These are phyloP conservation scores for Maniola hyperantus DNA, from an alignment of 2,888 invertebrate genomes.

Conservation along the genomic window DNA sequence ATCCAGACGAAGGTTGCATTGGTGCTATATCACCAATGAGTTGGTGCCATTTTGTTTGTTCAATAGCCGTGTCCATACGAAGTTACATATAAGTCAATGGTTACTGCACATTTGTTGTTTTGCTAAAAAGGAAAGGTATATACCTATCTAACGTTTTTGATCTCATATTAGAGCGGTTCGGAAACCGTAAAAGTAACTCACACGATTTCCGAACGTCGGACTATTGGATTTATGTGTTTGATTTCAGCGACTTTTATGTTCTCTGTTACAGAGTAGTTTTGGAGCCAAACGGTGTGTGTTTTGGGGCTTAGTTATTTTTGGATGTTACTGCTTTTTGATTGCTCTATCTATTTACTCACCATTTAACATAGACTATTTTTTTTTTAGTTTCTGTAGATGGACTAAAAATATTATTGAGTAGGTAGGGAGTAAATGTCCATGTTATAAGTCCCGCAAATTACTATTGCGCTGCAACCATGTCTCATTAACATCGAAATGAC, in stretches of 20 bases:
- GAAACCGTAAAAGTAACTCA: conserved; percentile 34
- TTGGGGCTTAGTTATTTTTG: conserved; percentile 31
- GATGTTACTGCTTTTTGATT: conserved; percentile 24
- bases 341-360: conserved; percentile 4
- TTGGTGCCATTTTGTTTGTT: no score
- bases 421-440: not conserved
- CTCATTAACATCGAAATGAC: no score
- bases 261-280: conserved; percentile 29
- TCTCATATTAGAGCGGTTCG: conserved; percentile 27
- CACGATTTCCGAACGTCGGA: conserved; percentile 34
- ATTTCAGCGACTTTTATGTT: conserved; percentile 36
- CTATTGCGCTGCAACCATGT: no score
- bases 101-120: not conserved
- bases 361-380: conserved; percentile 10
- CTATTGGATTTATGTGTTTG: conserved; percentile 39
- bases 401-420: not conserved
- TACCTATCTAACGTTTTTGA: conserved; percentile 17
- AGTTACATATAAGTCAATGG: no score
- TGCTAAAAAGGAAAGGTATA: not conserved
- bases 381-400: not conserved
- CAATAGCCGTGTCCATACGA: no score
- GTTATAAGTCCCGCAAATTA: no score
- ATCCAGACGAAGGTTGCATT: no score
- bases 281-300: conserved; percentile 27
- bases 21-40: no score